A percentile compares a stretch with the other conserved stretches of the same genome.
Evolutionary conservation across 2,888 invertebrate species (phyloP).

Genomic region (Chrysolina americana): DNA sequence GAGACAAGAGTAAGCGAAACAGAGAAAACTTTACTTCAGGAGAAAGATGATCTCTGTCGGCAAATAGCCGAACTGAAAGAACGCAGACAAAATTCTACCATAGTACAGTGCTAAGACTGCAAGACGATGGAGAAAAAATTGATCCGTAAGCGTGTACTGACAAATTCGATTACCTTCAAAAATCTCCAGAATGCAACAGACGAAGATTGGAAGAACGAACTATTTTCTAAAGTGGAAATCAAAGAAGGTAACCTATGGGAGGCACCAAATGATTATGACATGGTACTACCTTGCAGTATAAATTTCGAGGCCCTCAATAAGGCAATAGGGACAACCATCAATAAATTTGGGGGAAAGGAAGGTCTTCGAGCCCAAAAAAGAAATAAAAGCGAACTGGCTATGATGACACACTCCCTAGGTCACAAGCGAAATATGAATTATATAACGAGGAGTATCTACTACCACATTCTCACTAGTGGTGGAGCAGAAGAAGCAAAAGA

Average conservation of each 20-base stretch:
- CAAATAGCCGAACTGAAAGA: too few species aligned
- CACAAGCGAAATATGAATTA: neutral
- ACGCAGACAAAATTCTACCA: too few species aligned
- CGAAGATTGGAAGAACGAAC: neutral
- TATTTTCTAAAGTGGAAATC: neutral
- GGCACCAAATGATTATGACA: neutral
- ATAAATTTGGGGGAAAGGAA: neutral
- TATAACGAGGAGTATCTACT: conserved; percentile 35
- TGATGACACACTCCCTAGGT: neutral
- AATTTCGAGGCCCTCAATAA: neutral
- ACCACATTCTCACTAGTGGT: conserved; percentile 26
- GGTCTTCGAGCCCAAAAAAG: too few species aligned
- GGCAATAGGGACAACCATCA: neutral
- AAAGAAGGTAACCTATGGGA: neutral
- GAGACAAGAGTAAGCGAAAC: too few species aligned
- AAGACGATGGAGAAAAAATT: too few species aligned
- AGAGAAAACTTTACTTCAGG: too few species aligned
- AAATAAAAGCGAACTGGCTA: neutral
- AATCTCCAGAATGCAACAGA: too few species aligned
- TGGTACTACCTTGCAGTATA: neutral
- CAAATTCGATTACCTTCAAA: too few species aligned
- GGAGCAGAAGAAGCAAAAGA: conserved; percentile 8
- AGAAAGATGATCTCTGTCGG: too few species aligned
- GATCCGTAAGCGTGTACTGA: too few species aligned
- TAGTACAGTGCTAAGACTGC: too few species aligned